These are phyloP conservation scores for Syrista parreyssii DNA, from an alignment of 2,888 invertebrate genomes.

Conservation along the genomic window DNA sequence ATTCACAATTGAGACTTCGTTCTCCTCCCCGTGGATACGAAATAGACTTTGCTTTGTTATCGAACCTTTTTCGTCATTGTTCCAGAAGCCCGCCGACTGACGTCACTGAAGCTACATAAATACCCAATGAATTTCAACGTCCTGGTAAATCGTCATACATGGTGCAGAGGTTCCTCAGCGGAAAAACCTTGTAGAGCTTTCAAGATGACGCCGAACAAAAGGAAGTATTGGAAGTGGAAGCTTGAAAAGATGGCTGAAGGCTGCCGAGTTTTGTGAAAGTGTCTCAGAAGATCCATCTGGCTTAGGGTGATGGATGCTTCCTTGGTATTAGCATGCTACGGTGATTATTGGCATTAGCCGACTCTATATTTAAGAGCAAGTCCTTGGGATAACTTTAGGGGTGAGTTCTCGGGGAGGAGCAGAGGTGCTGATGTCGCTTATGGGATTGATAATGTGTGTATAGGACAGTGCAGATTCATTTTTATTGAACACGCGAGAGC, in stretches of 20 bases:
- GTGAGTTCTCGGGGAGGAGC: background rate
- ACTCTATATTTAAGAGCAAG: background rate
- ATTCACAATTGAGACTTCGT: background rate
- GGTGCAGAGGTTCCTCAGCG: background rate
- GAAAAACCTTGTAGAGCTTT: background rate
- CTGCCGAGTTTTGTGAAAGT: conserved; percentile 32
- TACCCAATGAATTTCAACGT: background rate
- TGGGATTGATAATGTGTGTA: background rate
- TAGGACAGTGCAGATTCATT: background rate
- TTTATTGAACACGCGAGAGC: background rate
- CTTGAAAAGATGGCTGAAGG: background rate
- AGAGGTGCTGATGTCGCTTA: background rate
- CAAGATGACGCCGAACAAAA: background rate
- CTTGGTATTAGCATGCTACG: conserved; percentile 62
- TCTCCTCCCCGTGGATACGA: background rate
- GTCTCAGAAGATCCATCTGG: conserved; percentile 61
- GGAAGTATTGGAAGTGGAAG: background rate
- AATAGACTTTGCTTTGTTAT: background rate
- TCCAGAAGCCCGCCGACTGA: background rate
- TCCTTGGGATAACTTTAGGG: background rate
- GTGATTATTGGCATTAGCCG: conserved; percentile 61
- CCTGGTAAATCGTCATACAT: background rate
- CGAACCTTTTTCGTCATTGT: background rate
- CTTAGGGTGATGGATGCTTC: conserved; percentile 64
- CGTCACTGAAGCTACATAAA: background rate